Conservation (phyloP, 2,888 invertebrate genomes). For the Tenthredo amoena region DNA sequence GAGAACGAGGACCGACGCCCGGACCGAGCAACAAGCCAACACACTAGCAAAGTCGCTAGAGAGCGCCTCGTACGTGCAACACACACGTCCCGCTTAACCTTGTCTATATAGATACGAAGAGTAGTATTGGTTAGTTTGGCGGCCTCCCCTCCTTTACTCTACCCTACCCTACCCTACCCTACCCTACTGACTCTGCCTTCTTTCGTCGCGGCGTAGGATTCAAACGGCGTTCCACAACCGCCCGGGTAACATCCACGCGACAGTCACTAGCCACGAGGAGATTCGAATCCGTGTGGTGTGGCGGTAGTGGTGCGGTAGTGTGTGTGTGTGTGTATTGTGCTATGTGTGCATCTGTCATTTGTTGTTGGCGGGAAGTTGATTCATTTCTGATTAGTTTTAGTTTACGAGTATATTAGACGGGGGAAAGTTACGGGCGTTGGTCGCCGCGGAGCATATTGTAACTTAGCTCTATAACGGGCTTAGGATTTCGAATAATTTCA, state of each 20-base stretch:
- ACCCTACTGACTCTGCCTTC: not conserved
- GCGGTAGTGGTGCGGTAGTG: not conserved
- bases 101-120: not conserved
- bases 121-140: not conserved
- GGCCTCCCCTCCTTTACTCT: not conserved
- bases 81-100: not conserved
- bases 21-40: constrained; percentile 27
- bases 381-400: not conserved
- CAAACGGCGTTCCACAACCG: constrained; percentile 61
- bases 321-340: constrained; percentile 5
- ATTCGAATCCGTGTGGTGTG: not conserved
- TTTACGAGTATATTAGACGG: not conserved
- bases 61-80: not conserved
- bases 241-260: constrained; percentile 59
- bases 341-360: constrained; percentile 46
- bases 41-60: not conserved
- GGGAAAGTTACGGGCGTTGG: constrained; percentile 29
- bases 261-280: not conserved
- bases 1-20: not conserved
- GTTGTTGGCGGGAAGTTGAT: constrained; percentile 64
- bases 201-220: constrained; percentile 47
- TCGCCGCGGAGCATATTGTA: constrained; percentile 62
- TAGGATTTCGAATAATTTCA: constrained; percentile 52
- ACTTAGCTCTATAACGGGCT: constrained; percentile 66
- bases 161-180: not conserved